A percentile compares a stretch with the other conserved stretches of the same genome.
Conservation (phyloP, 2,797 vertebrate genomes). For the Chaetodon trifasciatus region DNA sequence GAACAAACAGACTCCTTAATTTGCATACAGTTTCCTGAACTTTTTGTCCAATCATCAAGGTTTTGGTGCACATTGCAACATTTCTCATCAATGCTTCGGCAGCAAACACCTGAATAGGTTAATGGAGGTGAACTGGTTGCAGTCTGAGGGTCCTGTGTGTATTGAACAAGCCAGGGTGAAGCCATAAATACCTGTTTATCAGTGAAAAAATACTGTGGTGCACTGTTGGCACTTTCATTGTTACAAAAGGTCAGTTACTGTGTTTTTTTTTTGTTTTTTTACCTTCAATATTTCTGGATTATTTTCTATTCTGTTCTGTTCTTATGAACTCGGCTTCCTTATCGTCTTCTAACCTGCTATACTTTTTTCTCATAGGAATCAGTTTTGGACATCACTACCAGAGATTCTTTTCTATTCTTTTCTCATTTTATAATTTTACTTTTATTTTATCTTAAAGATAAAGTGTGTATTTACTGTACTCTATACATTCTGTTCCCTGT, state of each 20-base stretch:
- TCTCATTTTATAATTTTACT: not conserved
- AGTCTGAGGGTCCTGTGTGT: slow-evolving; percentile 8
- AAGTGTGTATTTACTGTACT: not conserved
- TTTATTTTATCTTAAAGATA: not conserved
- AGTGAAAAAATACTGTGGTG: slow-evolving; percentile 19
- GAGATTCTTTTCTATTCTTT: not conserved
- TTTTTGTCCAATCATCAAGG: not conserved
- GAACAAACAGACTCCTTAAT: not conserved
- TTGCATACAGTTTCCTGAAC: not conserved
- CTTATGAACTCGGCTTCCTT: not conserved
- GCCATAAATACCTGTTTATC: slow-evolving; percentile 4
- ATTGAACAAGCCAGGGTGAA: not conserved
- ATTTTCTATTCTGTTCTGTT: slow-evolving; percentile 10
- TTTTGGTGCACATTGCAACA: not conserved
- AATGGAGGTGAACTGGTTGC: slow-evolving; percentile 3
- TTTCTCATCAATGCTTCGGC: not conserved
- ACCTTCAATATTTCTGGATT: not conserved
- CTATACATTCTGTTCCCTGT: not conserved
- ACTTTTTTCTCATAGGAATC: not conserved
- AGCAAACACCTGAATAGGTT: not conserved
- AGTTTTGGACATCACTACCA: not conserved
- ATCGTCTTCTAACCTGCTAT: not conserved
- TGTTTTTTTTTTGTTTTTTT: not conserved
- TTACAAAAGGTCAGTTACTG: slow-evolving; percentile 24
- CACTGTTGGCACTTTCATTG: slow-evolving; percentile 18